Evolutionary conservation across 2,113 vertebrate genomes (phyloP).

Genomic region (Xenus cinereus): DNA sequence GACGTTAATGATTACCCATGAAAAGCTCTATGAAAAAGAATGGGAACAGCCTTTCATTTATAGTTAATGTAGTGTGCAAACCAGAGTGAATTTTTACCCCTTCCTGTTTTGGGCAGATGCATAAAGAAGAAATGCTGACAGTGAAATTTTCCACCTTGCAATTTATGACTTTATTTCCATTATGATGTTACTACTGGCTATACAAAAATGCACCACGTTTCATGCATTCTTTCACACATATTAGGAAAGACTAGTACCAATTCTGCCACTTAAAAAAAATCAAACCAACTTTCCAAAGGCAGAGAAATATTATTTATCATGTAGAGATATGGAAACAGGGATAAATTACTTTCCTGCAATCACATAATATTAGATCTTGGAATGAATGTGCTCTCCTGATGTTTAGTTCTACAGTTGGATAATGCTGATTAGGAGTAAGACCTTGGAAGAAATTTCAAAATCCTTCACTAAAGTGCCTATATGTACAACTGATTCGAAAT

Average conservation of each 20-base stretch:
- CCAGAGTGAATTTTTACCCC: background rate
- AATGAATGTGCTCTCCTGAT: background rate
- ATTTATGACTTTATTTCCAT: background rate
- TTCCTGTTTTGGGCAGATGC: background rate
- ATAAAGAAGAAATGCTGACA: background rate
- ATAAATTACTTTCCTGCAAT: background rate
- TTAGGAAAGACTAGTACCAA: background rate
- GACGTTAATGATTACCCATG: conserved; percentile 54
- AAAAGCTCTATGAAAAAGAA: conserved; percentile 48
- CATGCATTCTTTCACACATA: background rate
- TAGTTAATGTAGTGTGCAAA: background rate
- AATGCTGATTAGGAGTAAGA: background rate
- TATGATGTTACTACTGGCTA: background rate
- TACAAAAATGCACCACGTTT: background rate
- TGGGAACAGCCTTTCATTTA: conserved; percentile 50
- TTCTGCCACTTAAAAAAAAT: background rate
- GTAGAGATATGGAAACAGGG: background rate
- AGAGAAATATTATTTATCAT: background rate
- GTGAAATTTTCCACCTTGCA: background rate
- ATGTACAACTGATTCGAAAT: background rate
- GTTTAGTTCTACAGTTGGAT: background rate
- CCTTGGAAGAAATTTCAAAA: background rate
- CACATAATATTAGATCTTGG: background rate
- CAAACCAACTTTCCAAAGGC: background rate
- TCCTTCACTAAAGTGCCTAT: background rate